These are phyloP conservation scores for Resseliella maxima DNA, from an alignment of 2,888 invertebrate genomes.

Conservation along the genomic window DNA sequence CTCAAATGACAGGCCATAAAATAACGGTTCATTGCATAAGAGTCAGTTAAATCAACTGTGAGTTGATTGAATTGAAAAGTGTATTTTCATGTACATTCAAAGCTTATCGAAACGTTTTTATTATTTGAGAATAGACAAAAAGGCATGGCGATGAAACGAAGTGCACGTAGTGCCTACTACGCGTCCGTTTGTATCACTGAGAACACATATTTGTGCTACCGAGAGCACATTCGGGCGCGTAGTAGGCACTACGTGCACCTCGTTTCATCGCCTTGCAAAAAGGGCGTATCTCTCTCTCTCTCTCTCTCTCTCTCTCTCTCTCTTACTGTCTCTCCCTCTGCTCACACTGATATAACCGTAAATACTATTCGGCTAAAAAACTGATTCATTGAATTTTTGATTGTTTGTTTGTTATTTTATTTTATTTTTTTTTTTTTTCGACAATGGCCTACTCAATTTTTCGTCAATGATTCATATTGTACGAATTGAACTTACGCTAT, in stretches of 20 bases:
- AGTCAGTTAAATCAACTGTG: neutral
- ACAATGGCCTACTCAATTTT: neutral
- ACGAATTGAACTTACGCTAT: neutral
- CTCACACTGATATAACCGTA: neutral
- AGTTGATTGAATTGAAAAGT: neutral
- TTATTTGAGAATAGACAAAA: neutral
- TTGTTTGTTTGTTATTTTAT: neutral
- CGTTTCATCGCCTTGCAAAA: no score
- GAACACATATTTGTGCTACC: no score
- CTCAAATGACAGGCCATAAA: slow-evolving; percentile 37
- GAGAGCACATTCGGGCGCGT: no score
- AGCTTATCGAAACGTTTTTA: neutral
- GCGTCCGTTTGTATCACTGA: no score
- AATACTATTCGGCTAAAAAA: neutral
- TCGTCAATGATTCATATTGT: neutral
- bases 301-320: no score
- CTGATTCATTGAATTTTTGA: neutral
- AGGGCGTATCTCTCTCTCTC: neutral
- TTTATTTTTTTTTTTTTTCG: neutral
- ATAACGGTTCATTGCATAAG: slow-evolving; percentile 2
- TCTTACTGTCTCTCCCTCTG: no score
- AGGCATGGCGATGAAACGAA: no score
- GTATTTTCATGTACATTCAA: neutral
- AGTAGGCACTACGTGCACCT: no score
- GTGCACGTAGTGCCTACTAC: no score